Evolutionary conservation across 2,797 vertebrate species (phyloP).

Genomic region (Danio kyathit): DNA sequence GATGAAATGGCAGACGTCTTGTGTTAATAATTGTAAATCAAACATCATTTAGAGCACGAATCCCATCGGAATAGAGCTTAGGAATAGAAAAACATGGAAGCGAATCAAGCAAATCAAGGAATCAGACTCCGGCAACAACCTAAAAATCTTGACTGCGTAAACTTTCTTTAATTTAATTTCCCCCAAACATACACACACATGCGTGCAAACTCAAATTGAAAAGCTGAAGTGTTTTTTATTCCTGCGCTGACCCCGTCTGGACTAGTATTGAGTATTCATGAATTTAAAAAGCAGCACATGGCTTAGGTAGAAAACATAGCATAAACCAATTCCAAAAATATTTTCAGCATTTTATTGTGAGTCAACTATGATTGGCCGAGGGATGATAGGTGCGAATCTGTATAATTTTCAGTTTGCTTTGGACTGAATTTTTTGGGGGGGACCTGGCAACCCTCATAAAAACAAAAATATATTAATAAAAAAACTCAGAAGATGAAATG

Average conservation of each 20-base stretch:
- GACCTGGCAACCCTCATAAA: not conserved
- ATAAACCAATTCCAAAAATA: too few relatives aligned
- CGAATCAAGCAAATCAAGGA: too few relatives aligned
- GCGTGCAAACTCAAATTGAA: constrained; percentile 42
- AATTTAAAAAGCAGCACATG: too few relatives aligned
- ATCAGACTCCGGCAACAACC: too few relatives aligned
- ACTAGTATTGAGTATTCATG: too few relatives aligned
- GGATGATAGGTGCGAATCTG: too few relatives aligned
- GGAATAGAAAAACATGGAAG: not conserved
- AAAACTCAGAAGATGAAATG: not conserved
- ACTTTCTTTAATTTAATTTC: constrained; percentile 44
- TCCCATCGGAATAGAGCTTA: not conserved
- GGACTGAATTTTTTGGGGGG: not conserved
- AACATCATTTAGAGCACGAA: constrained; percentile 1
- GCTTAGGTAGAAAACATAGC: too few relatives aligned
- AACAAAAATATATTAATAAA: too few relatives aligned
- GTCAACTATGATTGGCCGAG: too few relatives aligned
- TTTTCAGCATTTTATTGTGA: too few relatives aligned
- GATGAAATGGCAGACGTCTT: not conserved
- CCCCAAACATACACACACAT: constrained; percentile 16
- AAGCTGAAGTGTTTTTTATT: constrained; percentile 57
- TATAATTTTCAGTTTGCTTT: too few relatives aligned
- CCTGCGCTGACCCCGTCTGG: not conserved
- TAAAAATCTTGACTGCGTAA: constrained; percentile 12
- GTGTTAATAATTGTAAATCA: not conserved